Evolutionary conservation across 1,140 invertebrate genomes (phyloP).

Genomic region (Theocolax elegans): DNA sequence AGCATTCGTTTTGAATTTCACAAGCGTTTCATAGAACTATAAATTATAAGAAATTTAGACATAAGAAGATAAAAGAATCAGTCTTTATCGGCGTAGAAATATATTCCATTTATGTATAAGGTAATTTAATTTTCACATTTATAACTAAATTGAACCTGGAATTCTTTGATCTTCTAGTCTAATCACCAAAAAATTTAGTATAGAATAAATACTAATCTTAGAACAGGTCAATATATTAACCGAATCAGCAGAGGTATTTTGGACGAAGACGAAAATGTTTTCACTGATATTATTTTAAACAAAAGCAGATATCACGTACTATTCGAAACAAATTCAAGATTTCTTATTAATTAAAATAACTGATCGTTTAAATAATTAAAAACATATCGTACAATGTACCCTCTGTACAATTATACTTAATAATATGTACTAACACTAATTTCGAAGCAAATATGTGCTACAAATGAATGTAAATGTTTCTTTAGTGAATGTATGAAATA

Average conservation of each 20-base stretch:
- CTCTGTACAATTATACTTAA: constrained; percentile 13
- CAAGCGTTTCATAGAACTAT: constrained; percentile 52
- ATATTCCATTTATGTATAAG: too few relatives aligned
- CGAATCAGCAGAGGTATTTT: constrained; percentile 69
- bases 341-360: background rate
- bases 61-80: constrained; percentile 55
- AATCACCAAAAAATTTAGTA: constrained; percentile 4
- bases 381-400: constrained; percentile 10
- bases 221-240: constrained; percentile 47
- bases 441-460: background rate
- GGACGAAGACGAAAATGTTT: constrained; percentile 56
- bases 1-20: constrained; percentile 59
- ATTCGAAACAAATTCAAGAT: constrained; percentile 34
- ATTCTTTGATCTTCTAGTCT: constrained; percentile 35
- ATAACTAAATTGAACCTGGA: too few relatives aligned
- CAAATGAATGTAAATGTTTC: too few relatives aligned
- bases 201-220: constrained; percentile 34
- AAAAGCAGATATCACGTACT: constrained; percentile 15
- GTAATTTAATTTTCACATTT: too few relatives aligned
- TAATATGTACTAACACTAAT: background rate
- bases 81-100: too few relatives aligned
- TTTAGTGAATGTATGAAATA: too few relatives aligned
- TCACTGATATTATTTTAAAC: too few relatives aligned
- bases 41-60: too few relatives aligned
- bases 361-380: background rate